Base-by-base conservation (phyloP, 2,888 invertebrate genomes). In the Athrips mouffetella region DNA sequence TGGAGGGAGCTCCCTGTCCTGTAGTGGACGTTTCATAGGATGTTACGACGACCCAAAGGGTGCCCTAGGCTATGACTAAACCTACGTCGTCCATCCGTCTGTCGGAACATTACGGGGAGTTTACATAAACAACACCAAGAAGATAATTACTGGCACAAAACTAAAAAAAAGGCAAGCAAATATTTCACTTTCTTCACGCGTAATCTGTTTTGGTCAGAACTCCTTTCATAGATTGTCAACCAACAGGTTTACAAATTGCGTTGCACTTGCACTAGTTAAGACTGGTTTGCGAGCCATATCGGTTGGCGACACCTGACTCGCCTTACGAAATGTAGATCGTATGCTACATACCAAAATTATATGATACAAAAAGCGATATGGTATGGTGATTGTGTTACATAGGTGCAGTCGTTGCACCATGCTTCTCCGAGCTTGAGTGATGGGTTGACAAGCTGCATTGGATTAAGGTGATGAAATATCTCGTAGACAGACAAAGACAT, bases 291-390 rank as follows among this genome's bases (percentile, higher is more conserved):
- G n/a, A 21, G 13, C 20, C 18, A 7, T 29, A 10, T 45, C 20
- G 5, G 16, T 53, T 58, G 52, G 57, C 62, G 63, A 64, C 68
- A 70, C 67, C 62, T 59, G 61, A 60, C 49, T 50, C 54, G 27
- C 10, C 48, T 55, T 55, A 35, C 47, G 51, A 51, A 51, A 54
- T 52, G 27, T 46, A 27, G 37, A 42, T 47, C 46, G 47, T 21
- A 16, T 13, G 45, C 18, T 25, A 33, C 30, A 45, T 45, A 33
- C 25, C 41, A 41, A 41, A 37, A 20, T 21, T 21, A 37, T 37
- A 11, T n/a, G 37, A 37, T 21, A 37, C 21, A 37, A 37, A 37
- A 37, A 37, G 20, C 21, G 25, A 35, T 45, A 33, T 15, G 20
- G 45, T 33, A 45, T 45, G 30, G 37, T n/a, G 37, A 37, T 37